Evolutionary conservation across 2,888 invertebrate species (phyloP).

Genomic region (Eupithecia tripunctaria): DNA sequence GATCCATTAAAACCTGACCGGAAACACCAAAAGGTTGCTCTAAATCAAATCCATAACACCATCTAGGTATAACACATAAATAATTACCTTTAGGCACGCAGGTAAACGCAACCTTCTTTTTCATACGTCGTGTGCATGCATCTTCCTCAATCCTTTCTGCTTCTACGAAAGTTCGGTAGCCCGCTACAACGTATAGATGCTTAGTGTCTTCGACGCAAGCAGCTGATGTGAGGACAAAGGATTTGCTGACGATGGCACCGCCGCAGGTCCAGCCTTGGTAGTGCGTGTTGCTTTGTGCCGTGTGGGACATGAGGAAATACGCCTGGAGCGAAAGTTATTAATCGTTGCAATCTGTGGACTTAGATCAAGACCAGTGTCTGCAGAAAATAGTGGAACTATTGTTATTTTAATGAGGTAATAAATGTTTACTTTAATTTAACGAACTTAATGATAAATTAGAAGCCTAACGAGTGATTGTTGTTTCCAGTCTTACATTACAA

Average conservation of each 20-base stretch:
- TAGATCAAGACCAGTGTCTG: conserved; percentile 28
- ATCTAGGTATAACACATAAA: too few relatives aligned
- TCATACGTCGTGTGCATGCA: neutral
- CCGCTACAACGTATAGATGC: conserved; percentile 54
- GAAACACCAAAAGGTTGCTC: too few relatives aligned
- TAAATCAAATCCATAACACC: too few relatives aligned
- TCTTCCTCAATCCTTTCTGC: neutral
- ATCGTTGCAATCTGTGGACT: too few relatives aligned
- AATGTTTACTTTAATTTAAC: too few relatives aligned
- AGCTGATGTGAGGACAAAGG: conserved; percentile 53
- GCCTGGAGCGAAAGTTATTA: neutral
- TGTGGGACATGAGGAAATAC: neutral
- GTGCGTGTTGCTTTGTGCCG: conserved; percentile 12
- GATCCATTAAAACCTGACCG: too few relatives aligned
- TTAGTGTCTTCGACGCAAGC: conserved; percentile 56
- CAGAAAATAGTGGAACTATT: too few relatives aligned
- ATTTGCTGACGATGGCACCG: conserved; percentile 48
- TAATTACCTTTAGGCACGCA: neutral
- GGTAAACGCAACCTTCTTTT: neutral
- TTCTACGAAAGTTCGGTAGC: conserved; percentile 43
- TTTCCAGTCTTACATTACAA: too few relatives aligned
- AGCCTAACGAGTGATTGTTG: too few relatives aligned
- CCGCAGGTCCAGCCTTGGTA: conserved; percentile 58
- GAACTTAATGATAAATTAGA: too few relatives aligned
- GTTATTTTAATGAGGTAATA: too few relatives aligned